phyloP scores from a whole-genome alignment of 2,797 vertebrate species.

The Sitta carolinensis region DNA sequence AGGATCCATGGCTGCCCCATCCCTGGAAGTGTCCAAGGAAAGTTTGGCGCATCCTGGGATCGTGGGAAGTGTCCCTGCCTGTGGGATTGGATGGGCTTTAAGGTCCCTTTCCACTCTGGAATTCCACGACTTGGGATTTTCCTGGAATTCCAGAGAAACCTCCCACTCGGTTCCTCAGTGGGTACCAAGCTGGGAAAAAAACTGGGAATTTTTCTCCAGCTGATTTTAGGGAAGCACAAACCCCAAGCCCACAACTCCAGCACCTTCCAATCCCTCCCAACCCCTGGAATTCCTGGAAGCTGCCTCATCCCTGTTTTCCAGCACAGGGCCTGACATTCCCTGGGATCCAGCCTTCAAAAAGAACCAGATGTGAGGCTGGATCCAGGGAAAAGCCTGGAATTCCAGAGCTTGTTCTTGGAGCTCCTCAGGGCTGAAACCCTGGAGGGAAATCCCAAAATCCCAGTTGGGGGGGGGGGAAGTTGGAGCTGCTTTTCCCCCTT shows the following conservation, averaged over 20 bases:
- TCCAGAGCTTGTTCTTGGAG: rapidly evolving
- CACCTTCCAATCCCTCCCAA: background rate
- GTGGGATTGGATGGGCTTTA: background rate
- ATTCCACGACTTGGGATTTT: background rate
- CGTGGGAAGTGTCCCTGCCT: background rate
- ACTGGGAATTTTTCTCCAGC: background rate
- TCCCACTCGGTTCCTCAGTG: background rate
- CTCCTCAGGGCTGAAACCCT: background rate
- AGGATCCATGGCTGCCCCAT: background rate
- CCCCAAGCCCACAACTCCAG: background rate
- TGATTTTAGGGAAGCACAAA: background rate
- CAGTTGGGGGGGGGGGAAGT: no score
- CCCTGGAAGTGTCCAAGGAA: background rate
- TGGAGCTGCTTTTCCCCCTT: background rate
- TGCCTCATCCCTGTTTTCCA: background rate
- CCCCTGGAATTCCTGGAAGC: background rate
- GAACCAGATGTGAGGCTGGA: background rate
- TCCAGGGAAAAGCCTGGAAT: background rate
- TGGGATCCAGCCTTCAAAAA: background rate
- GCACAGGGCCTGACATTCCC: background rate
- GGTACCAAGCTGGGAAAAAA: background rate
- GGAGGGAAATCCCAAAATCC: background rate
- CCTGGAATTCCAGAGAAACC: background rate
- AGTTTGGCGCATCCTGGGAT: background rate
- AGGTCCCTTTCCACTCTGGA: background rate